Percentiles rank a stretch among this genome's conserved stretches.
These are phyloP conservation scores for Picathartes gymnocephalus DNA, from an alignment of 2,113 vertebrate species.

Conservation along the genomic window DNA sequence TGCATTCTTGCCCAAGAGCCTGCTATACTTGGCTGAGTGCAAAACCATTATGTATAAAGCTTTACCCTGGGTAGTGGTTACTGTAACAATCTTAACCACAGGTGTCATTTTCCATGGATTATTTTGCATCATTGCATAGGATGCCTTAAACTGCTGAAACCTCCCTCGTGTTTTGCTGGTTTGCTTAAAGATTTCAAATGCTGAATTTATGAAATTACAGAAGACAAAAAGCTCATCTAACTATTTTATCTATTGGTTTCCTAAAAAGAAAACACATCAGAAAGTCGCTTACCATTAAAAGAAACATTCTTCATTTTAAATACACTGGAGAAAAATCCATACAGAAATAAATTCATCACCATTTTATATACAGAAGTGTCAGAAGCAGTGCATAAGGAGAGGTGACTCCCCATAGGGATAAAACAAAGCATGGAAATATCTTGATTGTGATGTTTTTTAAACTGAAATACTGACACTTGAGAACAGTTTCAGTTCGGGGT, in stretches of 20 bases:
- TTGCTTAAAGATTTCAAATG: neutral
- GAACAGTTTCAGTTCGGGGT: neutral
- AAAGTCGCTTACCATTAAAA: neutral
- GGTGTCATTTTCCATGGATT: neutral
- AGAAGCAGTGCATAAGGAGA: neutral
- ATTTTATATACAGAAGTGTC: neutral
- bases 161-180: neutral
- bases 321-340: neutral
- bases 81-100: accelerated
- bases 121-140: neutral
- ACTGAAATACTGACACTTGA: neutral
- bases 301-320: neutral
- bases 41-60: neutral
- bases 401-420: accelerated
- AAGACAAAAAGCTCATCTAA: neutral
- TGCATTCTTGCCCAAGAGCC: neutral
- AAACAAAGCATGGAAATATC: neutral
- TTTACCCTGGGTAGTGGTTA: neutral
- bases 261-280: neutral
- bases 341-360: neutral
- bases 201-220: neutral
- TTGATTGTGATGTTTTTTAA: neutral
- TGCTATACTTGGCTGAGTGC: neutral
- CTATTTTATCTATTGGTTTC: neutral
- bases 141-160: neutral